Conservation (phyloP, 2,888 invertebrate genomes). For the Frankliniella fusca region DNA sequence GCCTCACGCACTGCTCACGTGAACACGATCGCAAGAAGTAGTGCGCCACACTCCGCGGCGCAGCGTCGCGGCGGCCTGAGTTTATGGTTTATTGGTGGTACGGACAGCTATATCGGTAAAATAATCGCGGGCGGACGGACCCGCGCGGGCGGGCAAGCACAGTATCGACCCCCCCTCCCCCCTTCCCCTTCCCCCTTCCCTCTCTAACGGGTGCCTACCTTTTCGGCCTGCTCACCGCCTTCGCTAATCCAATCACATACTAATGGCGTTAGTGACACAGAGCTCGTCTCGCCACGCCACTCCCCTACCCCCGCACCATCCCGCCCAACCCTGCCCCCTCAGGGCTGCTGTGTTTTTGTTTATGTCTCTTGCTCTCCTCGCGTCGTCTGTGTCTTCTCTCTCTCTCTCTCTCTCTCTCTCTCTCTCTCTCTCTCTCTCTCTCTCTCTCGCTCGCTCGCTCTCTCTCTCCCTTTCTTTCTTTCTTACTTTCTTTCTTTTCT, state of each 20-base stretch:
- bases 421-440: slow-evolving; percentile 1
- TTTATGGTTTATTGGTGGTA: no score
- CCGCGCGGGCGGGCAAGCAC: background rate
- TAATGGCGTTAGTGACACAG: slow-evolving; percentile 15
- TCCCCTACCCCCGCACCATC: background rate
- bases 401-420: slow-evolving; percentile 1
- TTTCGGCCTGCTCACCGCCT: background rate
- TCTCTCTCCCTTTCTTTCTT: background rate
- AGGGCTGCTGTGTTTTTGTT: no score
- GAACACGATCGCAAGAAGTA: no score
- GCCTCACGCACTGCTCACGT: no score
- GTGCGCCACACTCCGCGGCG: no score
- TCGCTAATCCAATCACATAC: slow-evolving; percentile 22
- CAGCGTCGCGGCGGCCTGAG: no score
- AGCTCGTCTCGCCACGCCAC: background rate
- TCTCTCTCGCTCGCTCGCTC: background rate
- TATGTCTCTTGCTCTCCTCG: no score
- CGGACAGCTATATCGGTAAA: no score
- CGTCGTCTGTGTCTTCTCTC: no score
- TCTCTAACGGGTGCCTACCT: background rate
- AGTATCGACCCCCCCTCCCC: background rate
- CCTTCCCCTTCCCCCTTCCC: background rate
- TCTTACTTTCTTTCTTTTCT: background rate
- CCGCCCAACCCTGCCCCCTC: background rate
- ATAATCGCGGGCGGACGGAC: no score